phyloP scores from a whole-genome alignment of 1,140 invertebrate genomes.

The Eulimnadia texana region DNA sequence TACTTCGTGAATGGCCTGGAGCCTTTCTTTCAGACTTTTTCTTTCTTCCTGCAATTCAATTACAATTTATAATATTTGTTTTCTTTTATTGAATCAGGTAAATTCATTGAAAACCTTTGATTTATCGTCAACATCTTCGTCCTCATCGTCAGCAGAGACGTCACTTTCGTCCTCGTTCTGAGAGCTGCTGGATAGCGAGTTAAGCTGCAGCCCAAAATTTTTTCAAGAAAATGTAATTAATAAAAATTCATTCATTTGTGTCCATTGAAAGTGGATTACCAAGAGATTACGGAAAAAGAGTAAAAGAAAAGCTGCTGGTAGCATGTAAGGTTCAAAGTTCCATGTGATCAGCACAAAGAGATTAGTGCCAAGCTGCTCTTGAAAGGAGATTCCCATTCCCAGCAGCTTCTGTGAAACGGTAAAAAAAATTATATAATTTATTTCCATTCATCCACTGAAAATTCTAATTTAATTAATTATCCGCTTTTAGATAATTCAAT shows the following conservation, averaged over 20 bases:
- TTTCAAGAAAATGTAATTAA: too few relatives aligned
- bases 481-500: too few relatives aligned
- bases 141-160: slow-evolving; percentile 37
- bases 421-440: too few relatives aligned
- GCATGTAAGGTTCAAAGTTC: slow-evolving; percentile 76
- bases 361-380: slow-evolving; percentile 69
- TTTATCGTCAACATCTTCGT: slow-evolving; percentile 62
- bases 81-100: too few relatives aligned
- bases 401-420: slow-evolving; percentile 60
- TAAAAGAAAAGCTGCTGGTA: slow-evolving; percentile 56
- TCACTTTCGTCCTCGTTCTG: slow-evolving; percentile 32
- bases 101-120: too few relatives aligned
- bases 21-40: slow-evolving; percentile 79
- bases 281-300: slow-evolving; percentile 61
- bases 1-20: slow-evolving; percentile 91
- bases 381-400: slow-evolving; percentile 90
- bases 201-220: slow-evolving; percentile 21
- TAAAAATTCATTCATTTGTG: too few relatives aligned
- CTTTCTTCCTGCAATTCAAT: slow-evolving; percentile 63
- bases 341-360: slow-evolving; percentile 66
- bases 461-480: too few relatives aligned
- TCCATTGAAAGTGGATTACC: slow-evolving; percentile 36
- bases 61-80: too few relatives aligned
- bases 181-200: slow-evolving; percentile 23
- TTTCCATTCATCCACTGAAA: too few relatives aligned